Conservation (phyloP, 2,113 vertebrate species). For the Tamias sibiricus region DNA sequence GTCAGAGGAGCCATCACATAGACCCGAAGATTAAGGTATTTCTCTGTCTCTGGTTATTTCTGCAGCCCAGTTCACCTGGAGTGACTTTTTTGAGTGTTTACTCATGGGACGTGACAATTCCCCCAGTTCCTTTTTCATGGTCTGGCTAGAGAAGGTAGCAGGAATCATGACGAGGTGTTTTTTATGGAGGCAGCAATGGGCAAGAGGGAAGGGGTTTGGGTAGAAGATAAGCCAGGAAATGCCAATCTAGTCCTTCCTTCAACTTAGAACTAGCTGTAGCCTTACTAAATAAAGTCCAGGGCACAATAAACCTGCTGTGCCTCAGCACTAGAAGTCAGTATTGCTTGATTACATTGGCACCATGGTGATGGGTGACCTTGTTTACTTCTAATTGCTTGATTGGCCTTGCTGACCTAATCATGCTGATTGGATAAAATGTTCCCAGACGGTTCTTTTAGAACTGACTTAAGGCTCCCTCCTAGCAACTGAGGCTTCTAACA, state of each 20-base stretch:
- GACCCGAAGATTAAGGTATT: too few relatives aligned
- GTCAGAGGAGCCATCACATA: too few relatives aligned
- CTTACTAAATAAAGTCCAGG: neutral
- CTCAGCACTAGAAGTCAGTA: neutral
- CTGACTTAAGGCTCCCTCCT: neutral
- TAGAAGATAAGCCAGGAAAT: neutral
- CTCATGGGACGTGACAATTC: too few relatives aligned
- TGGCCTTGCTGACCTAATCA: neutral
- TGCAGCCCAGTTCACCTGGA: too few relatives aligned
- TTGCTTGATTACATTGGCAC: neutral
- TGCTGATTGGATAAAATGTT: neutral
- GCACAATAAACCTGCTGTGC: neutral
- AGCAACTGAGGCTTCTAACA: neutral
- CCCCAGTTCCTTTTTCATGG: neutral
- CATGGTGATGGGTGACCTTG: neutral
- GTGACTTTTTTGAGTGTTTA: too few relatives aligned
- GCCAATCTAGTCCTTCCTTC: neutral
- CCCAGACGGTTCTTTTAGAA: neutral
- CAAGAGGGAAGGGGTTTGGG: neutral
- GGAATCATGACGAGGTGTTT: neutral
- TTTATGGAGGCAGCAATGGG: neutral
- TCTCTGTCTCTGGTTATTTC: too few relatives aligned
- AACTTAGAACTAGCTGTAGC: neutral
- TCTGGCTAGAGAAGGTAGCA: neutral
- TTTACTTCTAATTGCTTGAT: neutral